These are phyloP conservation scores for Lepidocolaptes lacrymiger DNA, from an alignment of 2,797 vertebrate genomes.

Conservation along the genomic window DNA sequence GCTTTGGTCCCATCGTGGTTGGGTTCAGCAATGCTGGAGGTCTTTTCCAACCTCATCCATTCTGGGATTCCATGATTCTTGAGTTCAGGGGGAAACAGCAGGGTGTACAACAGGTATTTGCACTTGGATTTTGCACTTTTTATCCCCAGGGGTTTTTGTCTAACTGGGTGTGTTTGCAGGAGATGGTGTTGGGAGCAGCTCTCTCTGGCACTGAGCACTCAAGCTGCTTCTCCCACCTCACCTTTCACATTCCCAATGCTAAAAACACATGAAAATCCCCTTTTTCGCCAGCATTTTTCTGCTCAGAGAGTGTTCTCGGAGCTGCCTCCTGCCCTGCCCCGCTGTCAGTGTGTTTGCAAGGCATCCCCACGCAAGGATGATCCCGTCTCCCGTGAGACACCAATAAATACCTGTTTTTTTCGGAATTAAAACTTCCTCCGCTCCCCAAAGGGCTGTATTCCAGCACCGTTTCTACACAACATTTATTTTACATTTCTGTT, in stretches of 20 bases:
- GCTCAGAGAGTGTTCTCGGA: accelerated
- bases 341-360: background rate
- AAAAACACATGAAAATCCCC: background rate
- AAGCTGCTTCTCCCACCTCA: background rate
- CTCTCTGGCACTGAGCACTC: accelerated
- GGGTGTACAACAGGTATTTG: too few relatives aligned
- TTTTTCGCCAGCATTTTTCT: background rate
- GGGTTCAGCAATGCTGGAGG: accelerated
- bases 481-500: background rate
- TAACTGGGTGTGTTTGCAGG: too few relatives aligned
- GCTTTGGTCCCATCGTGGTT: accelerated
- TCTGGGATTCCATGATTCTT: background rate
- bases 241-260: accelerated
- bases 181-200: background rate
- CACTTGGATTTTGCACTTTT: accelerated
- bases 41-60: accelerated
- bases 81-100: background rate
- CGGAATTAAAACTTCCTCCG: background rate
- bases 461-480: background rate
- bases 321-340: background rate
- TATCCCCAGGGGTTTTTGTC: accelerated
- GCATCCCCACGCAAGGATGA: background rate
- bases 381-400: accelerated
- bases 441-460: background rate
- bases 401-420: background rate